These are phyloP conservation scores for Octonoba sinensis DNA, from an alignment of 2,888 invertebrate species.

Conservation along the genomic window DNA sequence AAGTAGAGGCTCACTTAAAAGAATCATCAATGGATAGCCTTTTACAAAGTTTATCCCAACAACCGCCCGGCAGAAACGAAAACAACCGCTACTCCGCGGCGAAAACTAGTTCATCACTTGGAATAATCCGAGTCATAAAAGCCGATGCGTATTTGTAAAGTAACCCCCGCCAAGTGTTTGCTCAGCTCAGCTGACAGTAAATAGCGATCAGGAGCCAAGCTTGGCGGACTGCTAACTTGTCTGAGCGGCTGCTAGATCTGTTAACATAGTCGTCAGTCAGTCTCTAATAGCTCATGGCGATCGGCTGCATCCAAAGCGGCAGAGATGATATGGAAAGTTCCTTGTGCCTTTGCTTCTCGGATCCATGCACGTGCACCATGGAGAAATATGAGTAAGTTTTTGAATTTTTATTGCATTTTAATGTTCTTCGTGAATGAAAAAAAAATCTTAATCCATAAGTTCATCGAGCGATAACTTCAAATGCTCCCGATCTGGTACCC, in stretches of 20 bases:
- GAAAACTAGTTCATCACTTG: constrained; percentile 41
- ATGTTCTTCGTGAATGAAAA: constrained; percentile 8
- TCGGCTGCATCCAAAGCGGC: constrained; percentile 45
- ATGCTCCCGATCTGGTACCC: constrained; percentile 10
- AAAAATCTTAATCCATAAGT: constrained; percentile 11
- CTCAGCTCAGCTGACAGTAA: constrained; percentile 56
- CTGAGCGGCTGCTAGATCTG: constrained; percentile 53
- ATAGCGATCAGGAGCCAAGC: constrained; percentile 61
- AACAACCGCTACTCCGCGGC: constrained; percentile 34
- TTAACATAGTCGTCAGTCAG: constrained; percentile 64
- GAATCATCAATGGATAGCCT: constrained; percentile 46
- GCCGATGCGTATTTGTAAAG: constrained; percentile 45
- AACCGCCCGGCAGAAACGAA: constrained; percentile 18
- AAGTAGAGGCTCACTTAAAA: constrained; percentile 12
- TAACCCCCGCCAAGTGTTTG: constrained; percentile 62
- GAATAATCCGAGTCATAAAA: constrained; percentile 51
- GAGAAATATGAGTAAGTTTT: constrained; percentile 58
- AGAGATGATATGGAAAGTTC: constrained; percentile 61
- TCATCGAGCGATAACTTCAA: constrained; percentile 1
- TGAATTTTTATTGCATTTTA: constrained; percentile 17
- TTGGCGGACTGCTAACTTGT: constrained; percentile 63
- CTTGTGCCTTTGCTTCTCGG: constrained; percentile 54
- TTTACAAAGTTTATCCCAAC: constrained; percentile 15
- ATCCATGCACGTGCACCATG: constrained; percentile 47
- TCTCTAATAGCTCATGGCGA: constrained; percentile 62